These are phyloP conservation scores for Pangasius macronema DNA, from an alignment of 2,797 vertebrate species.

Conservation along the genomic window DNA sequence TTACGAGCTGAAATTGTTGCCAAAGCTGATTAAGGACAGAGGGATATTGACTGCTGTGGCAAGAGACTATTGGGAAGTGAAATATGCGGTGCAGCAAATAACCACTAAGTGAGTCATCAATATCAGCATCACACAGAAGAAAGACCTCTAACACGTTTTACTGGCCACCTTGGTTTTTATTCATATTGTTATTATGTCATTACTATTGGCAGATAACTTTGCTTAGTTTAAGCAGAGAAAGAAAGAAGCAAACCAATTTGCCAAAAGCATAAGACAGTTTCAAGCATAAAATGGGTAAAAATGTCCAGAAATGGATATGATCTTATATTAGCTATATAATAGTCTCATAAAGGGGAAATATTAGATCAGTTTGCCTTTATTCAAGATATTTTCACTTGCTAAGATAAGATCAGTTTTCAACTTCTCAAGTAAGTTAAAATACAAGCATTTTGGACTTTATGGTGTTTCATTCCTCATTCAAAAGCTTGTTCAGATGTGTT, in stretches of 20 bases:
- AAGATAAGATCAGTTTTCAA: background rate
- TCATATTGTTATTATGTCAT: background rate
- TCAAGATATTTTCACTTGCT: background rate
- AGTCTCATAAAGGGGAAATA: background rate
- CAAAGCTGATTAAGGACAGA: background rate
- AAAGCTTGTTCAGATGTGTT: background rate
- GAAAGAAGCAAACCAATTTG: background rate
- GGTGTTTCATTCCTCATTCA: background rate
- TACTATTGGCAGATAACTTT: background rate
- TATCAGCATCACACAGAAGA: slow-evolving; percentile 17
- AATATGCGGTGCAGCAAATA: slow-evolving; percentile 17
- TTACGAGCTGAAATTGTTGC: background rate
- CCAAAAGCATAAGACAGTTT: background rate
- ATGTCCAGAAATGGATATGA: background rate
- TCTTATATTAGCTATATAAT: background rate
- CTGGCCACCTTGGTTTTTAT: background rate
- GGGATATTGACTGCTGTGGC: background rate
- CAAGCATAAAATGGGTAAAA: background rate
- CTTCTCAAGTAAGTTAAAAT: background rate
- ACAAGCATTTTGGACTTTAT: background rate
- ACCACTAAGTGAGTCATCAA: slow-evolving; percentile 31
- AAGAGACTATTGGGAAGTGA: slow-evolving; percentile 4
- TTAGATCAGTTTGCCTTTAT: background rate
- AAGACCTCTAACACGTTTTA: background rate
- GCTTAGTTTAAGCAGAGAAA: background rate